Evolutionary conservation across 2,113 vertebrate species (phyloP).

Genomic region (Sakesphorus luctuosus): DNA sequence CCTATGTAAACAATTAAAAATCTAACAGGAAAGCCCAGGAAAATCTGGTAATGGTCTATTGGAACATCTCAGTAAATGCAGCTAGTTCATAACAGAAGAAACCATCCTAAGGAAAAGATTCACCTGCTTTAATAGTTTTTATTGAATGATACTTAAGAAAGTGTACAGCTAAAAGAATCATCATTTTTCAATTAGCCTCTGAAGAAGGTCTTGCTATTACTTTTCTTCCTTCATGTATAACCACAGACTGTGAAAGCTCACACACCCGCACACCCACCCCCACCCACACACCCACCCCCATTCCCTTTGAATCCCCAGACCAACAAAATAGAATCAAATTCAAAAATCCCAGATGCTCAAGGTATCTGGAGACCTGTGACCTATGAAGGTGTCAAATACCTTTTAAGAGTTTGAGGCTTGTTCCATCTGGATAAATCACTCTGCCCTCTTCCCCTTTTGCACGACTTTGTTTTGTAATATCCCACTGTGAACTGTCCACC

Average conservation of each 20-base stretch:
- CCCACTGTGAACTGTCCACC: neutral
- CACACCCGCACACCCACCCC: no score
- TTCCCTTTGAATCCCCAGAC: neutral
- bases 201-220: neutral
- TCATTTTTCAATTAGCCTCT: neutral
- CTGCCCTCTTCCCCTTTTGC: neutral
- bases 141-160: neutral
- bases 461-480: neutral
- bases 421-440: neutral
- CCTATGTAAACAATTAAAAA: slow-evolving; percentile 58
- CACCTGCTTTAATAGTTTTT: neutral
- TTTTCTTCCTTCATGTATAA: neutral
- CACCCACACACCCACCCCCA: no score
- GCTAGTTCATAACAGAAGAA: neutral
- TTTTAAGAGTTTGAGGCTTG: neutral
- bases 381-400: neutral
- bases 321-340: neutral
- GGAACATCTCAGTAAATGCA: slow-evolving; percentile 17
- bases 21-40: slow-evolving; percentile 11
- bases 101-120: neutral
- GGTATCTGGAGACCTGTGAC: neutral
- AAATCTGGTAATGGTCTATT: slow-evolving; percentile 32
- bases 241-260: neutral
- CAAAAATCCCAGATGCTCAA: neutral
- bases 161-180: neutral